Percentiles rank a stretch among this genome's conserved stretches.
Evolutionary conservation across 2,888 invertebrate species (phyloP).

Genomic region (Parapristionchus giblindavisi): DNA sequence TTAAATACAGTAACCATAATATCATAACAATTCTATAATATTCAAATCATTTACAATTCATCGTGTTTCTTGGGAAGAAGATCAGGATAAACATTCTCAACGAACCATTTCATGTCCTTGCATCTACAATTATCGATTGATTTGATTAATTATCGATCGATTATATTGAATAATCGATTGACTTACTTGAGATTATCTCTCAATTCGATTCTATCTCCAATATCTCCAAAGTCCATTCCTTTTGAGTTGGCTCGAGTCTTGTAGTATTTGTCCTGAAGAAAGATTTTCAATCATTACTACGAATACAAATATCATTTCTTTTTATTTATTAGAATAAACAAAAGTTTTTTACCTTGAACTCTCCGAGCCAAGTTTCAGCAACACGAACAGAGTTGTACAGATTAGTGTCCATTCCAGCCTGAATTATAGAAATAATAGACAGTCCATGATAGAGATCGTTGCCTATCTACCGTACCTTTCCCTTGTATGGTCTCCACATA

Average conservation of each 20-base stretch:
- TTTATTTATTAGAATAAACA: no score
- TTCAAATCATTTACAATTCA: conserved; percentile 34
- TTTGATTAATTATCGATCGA: not conserved
- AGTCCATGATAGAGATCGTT: conserved; percentile 74
- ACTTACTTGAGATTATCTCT: conserved; percentile 77
- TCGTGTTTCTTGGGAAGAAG: conserved; percentile 69
- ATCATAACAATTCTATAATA: no score
- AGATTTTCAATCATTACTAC: not conserved
- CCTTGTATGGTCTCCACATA: conserved; percentile 96
- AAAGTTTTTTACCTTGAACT: conserved; percentile 87
- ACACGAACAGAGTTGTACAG: conserved; percentile 94
- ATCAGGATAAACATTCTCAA: conserved; percentile 86
- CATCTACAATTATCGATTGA: conserved; percentile 72
- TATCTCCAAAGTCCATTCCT: conserved; percentile 79
- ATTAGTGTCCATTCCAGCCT: conserved; percentile 83
- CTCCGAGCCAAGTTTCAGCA: conserved; percentile 99
- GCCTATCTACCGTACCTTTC: conserved; percentile 24
- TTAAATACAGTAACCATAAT: no score
- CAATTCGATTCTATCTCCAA: conserved; percentile 80
- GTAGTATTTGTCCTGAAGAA: conserved; percentile 36
- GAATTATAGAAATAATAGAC: conserved; percentile 32
- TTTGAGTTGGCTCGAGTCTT: conserved; percentile 26
- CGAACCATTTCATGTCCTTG: conserved; percentile 86
- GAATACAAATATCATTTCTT: not conserved
- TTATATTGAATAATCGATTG: not conserved